phyloP scores from a whole-genome alignment of 2,888 invertebrate species.

The Nomada fucata region DNA sequence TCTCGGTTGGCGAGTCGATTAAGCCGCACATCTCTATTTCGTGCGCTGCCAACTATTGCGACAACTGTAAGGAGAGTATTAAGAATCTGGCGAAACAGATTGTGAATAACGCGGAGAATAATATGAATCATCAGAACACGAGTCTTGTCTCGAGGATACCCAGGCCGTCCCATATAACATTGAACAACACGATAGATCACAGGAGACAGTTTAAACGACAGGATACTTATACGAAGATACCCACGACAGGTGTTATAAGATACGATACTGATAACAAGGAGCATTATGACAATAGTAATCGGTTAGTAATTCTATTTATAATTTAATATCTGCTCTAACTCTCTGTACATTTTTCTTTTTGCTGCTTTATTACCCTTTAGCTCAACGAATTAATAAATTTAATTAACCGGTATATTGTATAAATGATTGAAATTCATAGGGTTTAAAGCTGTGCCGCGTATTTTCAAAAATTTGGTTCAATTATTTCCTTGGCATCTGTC shows the following conservation, averaged over 20 bases:
- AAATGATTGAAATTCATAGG: background rate
- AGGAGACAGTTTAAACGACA: constrained; percentile 80
- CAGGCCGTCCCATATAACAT: constrained; percentile 77
- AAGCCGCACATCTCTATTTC: constrained; percentile 85
- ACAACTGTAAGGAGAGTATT: constrained; percentile 87
- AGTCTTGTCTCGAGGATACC: constrained; percentile 79
- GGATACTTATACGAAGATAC: constrained; percentile 82
- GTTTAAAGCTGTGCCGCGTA: background rate
- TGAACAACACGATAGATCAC: constrained; percentile 71
- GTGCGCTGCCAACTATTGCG: constrained; percentile 86
- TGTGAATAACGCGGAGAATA: constrained; percentile 73
- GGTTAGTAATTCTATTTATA: constrained; percentile 67
- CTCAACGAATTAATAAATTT: background rate
- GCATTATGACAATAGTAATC: constrained; percentile 76
- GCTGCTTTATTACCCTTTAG: background rate
- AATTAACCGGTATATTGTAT: background rate
- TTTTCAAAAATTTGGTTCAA: background rate
- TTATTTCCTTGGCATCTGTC: background rate
- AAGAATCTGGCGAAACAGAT: constrained; percentile 85
- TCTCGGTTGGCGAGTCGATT: constrained; percentile 85
- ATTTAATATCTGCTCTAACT: background rate
- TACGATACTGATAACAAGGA: constrained; percentile 81
- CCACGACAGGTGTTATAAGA: constrained; percentile 73
- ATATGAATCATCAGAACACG: constrained; percentile 69
- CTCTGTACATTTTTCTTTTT: background rate